Percentiles rank a stretch among this genome's conserved stretches.
Evolutionary conservation across 2,797 vertebrate genomes (phyloP).

Genomic region (Crenichthys baileyi): DNA sequence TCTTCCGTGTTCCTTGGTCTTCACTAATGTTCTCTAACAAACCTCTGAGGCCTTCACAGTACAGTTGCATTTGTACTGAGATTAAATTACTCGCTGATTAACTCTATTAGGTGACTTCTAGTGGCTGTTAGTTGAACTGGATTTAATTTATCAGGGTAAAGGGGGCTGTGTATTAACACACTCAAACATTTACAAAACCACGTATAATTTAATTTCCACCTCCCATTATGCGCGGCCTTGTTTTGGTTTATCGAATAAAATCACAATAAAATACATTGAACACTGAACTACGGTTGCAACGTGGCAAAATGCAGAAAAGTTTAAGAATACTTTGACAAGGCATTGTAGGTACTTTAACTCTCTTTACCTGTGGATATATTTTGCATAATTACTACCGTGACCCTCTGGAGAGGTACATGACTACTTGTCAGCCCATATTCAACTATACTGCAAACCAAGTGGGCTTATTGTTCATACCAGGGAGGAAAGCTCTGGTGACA

Average conservation of each 20-base stretch:
- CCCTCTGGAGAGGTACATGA: conserved; percentile 48
- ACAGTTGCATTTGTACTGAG: background rate
- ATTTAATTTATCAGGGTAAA: background rate
- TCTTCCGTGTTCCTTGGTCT: background rate
- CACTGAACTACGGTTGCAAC: background rate
- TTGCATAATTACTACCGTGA: conserved; percentile 63
- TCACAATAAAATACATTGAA: background rate
- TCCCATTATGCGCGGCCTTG: background rate
- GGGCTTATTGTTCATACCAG: conserved; percentile 14
- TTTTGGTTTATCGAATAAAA: background rate
- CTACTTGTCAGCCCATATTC: conserved; percentile 40
- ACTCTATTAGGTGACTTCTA: background rate
- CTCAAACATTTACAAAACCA: background rate
- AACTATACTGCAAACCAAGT: conserved; percentile 21
- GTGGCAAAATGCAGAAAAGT: background rate
- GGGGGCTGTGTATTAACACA: background rate
- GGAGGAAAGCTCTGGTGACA: conserved; percentile 28
- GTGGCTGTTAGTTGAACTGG: background rate
- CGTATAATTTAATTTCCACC: background rate
- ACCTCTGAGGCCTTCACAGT: background rate
- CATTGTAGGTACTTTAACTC: conserved; percentile 46
- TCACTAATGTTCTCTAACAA: background rate
- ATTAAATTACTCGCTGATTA: background rate
- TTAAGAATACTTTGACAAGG: conserved; percentile 6
- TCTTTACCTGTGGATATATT: conserved; percentile 64